Base-by-base conservation (phyloP, 92 coral and sea anemone species). In the Hydrozoanthus gracilis region DNA sequence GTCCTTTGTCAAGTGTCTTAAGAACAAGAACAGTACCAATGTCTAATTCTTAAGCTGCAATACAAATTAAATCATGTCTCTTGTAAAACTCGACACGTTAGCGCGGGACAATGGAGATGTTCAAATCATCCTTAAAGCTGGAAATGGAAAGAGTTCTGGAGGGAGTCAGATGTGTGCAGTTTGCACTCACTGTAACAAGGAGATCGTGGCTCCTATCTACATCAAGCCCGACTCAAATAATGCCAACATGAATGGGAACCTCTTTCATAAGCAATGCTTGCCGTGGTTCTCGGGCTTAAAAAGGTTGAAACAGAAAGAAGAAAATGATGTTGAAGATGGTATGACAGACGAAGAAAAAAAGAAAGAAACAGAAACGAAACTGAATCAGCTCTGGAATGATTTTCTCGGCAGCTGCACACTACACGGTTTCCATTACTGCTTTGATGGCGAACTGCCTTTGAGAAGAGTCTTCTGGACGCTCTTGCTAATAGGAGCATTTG, bases 101-200 rank as follows among this genome's bases (percentile, higher is more conserved):
- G 84, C 77, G 9, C 92, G 93, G 44, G 98, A 91, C 50, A 86
- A 90, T 51, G 94, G 93, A n/a, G 98, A 95, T 80, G 98, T 95
- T 13, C 93, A 95, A 82, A 92, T 95, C 71, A 89, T 95, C 7
- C 87, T 95, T 88, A 95, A 91, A 71, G 98, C 94, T 12, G 77
- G 88, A 14, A 95, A 92, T 55, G 91, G 88, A 35, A 89, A 91
- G 86, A 60, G 72, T n/a, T 12, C 15, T 46, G 85, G 85, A 3
- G 51, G 73, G 8, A 46, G 85, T 18, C 85, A 80, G 44, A 88
- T 94, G 79, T 94, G 93, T 51, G 98, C 98, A 5, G 91, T 92
- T 47, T 95, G 98, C 65, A 95, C 93, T 83, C 98, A 95, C 80
- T 95, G 98, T 76, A 95, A 95, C 85, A 95, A 92, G 67, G 98